Evolutionary conservation across 2,888 invertebrate genomes (phyloP), one percentile per base, ranked within the genome.

Genomic region (Trichogramma dendrolimi): DNA sequence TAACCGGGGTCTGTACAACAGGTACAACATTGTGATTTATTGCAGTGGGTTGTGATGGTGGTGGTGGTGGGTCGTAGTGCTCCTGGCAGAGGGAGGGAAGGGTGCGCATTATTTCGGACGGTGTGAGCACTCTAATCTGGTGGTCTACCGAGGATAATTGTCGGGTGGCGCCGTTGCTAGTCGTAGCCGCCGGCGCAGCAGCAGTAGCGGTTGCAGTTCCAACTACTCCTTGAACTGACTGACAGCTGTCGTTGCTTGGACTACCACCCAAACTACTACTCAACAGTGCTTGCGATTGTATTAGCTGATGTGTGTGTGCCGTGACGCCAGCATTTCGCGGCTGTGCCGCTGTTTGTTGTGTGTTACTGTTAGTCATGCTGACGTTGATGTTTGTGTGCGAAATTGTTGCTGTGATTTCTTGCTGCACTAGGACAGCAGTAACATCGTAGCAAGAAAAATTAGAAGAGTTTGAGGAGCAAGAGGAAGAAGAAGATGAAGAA

Each of bases 61-160:
- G 27, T 27, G 27, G 27, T 79, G 83, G 81, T 80, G 81, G 79
- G 77, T 86, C 85, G 81, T 85, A 85, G 80, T 83, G 84, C 83
- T 86, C 85, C 83, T 86, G 87, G 81, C 87, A 87, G 81, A 91
- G 87, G 81, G 90, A 89, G 80, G 92, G 91, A 83, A 91, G 87
- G 80, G 91, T 91, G 86, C 90, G 88, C 91, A 91, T 91, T 81
- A 92, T 91, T 87, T 92, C 91, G 74, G 90, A 90, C 76, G 92
- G 91, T 76, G 92, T 92, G 81, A 92, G 86, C 82, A 91, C 91
- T 81, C 91, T 87, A 81, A 91, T 91, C 83, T 90, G 91, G 82
- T 90, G 90, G 83, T 91, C 91, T 73, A 83, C 82, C 70, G 83
- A 78, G 75, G 81, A 74, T 71, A 77, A 74, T 74, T 77, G 76